phyloP scores from a whole-genome alignment of 2,888 invertebrate genomes.

The Elegia similella region DNA sequence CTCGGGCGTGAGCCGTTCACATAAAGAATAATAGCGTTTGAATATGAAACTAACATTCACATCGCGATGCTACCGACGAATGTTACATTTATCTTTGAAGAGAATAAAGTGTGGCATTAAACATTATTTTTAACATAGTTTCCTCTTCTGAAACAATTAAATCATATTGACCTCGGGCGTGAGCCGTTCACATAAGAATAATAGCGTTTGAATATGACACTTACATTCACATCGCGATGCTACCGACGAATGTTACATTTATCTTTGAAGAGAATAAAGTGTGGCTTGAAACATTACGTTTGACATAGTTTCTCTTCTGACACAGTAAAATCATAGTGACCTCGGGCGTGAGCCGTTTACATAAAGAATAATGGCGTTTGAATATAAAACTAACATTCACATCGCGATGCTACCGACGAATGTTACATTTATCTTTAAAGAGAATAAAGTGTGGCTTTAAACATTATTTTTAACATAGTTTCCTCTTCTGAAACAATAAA shows the following conservation, averaged over 20 bases:
- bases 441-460: slow-evolving; percentile 30
- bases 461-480: too few relatives aligned
- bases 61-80: slow-evolving; percentile 40
- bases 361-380: slow-evolving; percentile 42
- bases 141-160: too few relatives aligned
- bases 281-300: too few relatives aligned
- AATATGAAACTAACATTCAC: slow-evolving; percentile 39
- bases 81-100: slow-evolving; percentile 44
- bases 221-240: slow-evolving; percentile 36
- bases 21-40: slow-evolving; percentile 42
- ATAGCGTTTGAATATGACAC: slow-evolving; percentile 44
- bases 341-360: slow-evolving; percentile 29
- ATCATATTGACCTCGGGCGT: too few relatives aligned
- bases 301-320: too few relatives aligned
- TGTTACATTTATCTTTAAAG: slow-evolving; percentile 44
- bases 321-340: too few relatives aligned
- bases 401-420: slow-evolving; percentile 40
- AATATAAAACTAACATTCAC: slow-evolving; percentile 39
- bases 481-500: too few relatives aligned
- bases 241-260: slow-evolving; percentile 42
- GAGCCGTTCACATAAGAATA: slow-evolving; percentile 39
- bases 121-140: too few relatives aligned
- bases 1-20: slow-evolving; percentile 29
- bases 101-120: slow-evolving; percentile 30
- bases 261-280: slow-evolving; percentile 39